Percentiles rank a stretch among this genome's conserved stretches.
These are phyloP conservation scores for Zaprionus camerounensis DNA, from an alignment of 1,140 invertebrate species.

Conservation along the genomic window DNA sequence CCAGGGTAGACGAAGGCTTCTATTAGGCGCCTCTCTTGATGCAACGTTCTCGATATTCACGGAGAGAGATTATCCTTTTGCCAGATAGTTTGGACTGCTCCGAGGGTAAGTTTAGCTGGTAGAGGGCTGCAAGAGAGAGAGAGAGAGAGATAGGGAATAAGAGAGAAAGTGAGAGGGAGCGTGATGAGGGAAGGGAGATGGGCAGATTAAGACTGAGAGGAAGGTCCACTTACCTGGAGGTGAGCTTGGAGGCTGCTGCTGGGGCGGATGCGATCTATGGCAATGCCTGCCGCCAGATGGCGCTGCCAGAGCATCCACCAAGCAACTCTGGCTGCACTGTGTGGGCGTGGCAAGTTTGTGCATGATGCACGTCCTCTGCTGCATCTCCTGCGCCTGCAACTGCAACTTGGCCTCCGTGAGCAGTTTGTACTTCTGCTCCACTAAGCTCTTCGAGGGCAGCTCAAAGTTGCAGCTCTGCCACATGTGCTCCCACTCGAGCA, in stretches of 20 bases:
- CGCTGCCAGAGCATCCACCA: not conserved
- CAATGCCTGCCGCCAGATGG: constrained; percentile 1
- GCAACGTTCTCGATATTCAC: constrained; percentile 33
- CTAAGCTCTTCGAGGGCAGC: constrained; percentile 8
- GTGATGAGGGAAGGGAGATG: too few species aligned
- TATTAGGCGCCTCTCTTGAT: constrained; percentile 11
- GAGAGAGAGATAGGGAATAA: too few species aligned
- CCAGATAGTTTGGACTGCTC: not conserved
- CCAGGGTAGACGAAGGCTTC: not conserved
- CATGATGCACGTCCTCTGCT: not conserved
- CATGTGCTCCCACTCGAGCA: constrained; percentile 20
- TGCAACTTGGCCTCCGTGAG: constrained; percentile 15
- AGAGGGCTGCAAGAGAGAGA: not conserved
- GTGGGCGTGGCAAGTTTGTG: not conserved
- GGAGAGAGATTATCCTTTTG: constrained; percentile 35
- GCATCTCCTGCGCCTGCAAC: not conserved
- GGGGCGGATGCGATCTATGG: constrained; percentile 15
- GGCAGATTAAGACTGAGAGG: too few species aligned
- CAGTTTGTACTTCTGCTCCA: constrained; percentile 26
- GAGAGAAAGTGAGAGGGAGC: not conserved
- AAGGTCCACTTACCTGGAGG: not conserved
- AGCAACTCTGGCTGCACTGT: not conserved
- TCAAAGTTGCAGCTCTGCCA: constrained; percentile 23
- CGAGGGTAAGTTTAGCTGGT: not conserved
- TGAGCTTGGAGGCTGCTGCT: not conserved